These are phyloP conservation scores for Heteractis magnifica DNA, from an alignment of 92 coral and sea anemone genomes.

Conservation along the genomic window DNA sequence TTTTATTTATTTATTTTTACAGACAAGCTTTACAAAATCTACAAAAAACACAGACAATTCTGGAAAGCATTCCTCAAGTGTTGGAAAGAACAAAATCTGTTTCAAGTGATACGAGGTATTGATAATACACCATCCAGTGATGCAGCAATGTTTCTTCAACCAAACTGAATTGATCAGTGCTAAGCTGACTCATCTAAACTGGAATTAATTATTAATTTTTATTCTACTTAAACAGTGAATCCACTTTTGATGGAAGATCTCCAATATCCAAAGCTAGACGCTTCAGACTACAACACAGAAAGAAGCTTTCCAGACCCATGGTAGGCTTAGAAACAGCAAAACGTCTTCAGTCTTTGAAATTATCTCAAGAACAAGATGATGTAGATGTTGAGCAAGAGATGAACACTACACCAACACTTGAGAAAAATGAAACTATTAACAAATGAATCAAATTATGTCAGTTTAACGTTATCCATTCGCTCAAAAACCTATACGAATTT, in stretches of 20 bases:
- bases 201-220: not conserved
- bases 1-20: not conserved
- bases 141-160: no score
- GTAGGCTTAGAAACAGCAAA: not conserved
- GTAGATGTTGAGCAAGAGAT: constrained; percentile 4
- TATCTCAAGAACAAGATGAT: constrained; percentile 8
- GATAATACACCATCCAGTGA: not conserved
- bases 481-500: no score
- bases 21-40: constrained; percentile 30
- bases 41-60: constrained; percentile 15
- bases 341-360: constrained; percentile 6
- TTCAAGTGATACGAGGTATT: constrained; percentile 33
- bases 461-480: no score
- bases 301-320: constrained; percentile 40
- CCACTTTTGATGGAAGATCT: constrained; percentile 20
- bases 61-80: constrained; percentile 21
- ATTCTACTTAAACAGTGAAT: not conserved
- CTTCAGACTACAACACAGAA: constrained; percentile 42
- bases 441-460: no score
- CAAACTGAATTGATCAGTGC: no score
- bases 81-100: constrained; percentile 27
- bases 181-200: not conserved
- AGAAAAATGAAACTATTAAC: not conserved
- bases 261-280: constrained; percentile 24
- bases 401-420: not conserved